Base-by-base conservation (phyloP, 1,140 invertebrate species). In the Solen grandis region DNA sequence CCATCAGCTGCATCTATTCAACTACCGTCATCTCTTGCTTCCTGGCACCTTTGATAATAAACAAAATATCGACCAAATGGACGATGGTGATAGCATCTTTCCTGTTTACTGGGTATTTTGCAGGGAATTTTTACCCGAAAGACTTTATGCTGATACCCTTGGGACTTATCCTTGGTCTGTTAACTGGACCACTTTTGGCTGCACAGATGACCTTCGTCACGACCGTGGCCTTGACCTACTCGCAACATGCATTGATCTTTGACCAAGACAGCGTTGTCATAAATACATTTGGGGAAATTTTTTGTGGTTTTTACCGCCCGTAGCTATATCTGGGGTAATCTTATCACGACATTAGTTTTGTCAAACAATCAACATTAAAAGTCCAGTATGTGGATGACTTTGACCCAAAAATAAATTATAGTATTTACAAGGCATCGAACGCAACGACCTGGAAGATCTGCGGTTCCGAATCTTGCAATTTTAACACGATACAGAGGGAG, bases 251-350 rank as follows among this genome's bases (percentile, higher is more conserved):
- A 52, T 70, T 85, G 5, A 73, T 85, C 5, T 54, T 84, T 0
- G 86, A 88, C 8, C 84, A 88, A 59, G 90, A 91, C 41, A 72
- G 78, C 22, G 78, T 88, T 13, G 86, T 92, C 33, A n/a, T n/a
- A n/a, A 89, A 88, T 65, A 89, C 88, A 68, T 90, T 89, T 84
- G 90, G 88, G 86, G 89, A 89, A 13, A 87, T 92, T 62, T 92
- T 92, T 70, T 88, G 86, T 70, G 88, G 87, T 10, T 85, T 91
- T 46, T 89, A 86, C 66, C 83, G 89, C 41, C n/a, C 85, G 79
- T 38, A 91, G 90, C 69, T 89, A 89, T 55, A 90, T 92, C 19
- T 91, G 90, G 90, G 91, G 90, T 50, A 90, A 91, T 82, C 70
- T 92, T 8, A 89, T 92, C 16, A 90, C 90, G 19, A 88, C 89